A percentile compares a stretch with the other conserved stretches of the same genome.
phyloP scores from a whole-genome alignment of 1,140 invertebrate genomes.

The Leptonema lineaticorne region DNA sequence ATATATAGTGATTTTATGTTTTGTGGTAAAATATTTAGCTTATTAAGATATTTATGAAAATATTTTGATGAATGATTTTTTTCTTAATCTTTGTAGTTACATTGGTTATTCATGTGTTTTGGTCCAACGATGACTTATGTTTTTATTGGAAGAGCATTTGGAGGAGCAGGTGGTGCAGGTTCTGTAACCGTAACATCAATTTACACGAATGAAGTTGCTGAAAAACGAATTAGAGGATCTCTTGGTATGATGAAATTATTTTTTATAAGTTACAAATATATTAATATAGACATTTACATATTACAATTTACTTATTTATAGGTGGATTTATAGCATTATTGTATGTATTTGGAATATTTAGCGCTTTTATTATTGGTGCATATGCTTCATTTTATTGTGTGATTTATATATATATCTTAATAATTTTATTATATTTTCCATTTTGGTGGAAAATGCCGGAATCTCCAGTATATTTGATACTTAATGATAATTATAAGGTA shows the following conservation, averaged over 20 bases:
- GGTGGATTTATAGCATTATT: slow-evolving; percentile 30
- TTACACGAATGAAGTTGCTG: slow-evolving; percentile 36
- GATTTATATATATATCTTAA: slow-evolving; percentile 8
- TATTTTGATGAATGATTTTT: not conserved
- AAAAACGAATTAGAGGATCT: slow-evolving; percentile 15
- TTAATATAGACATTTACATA: too few species aligned
- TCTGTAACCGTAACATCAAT: slow-evolving; percentile 33
- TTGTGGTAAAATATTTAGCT: slow-evolving; percentile 21
- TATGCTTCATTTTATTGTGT: slow-evolving; percentile 5
- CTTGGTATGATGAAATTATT: slow-evolving; percentile 21
- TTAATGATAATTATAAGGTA: slow-evolving; percentile 29
- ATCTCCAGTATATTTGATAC: slow-evolving; percentile 31
- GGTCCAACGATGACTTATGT: slow-evolving; percentile 14
- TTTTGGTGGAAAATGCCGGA: slow-evolving; percentile 38
- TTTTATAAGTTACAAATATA: too few species aligned
- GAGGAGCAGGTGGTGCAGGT: slow-evolving; percentile 28
- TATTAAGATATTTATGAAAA: not conserved
- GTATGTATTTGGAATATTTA: slow-evolving; percentile 30
- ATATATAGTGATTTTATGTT: slow-evolving; percentile 20
- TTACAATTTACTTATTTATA: slow-evolving; percentile 30
- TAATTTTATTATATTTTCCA: slow-evolving; percentile 17
- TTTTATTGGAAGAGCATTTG: slow-evolving; percentile 24
- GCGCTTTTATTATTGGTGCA: slow-evolving; percentile 28
- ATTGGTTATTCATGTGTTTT: slow-evolving; percentile 30
- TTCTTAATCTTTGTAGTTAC: slow-evolving; percentile 21